Percentiles rank a stretch among this genome's conserved stretches.
These are phyloP conservation scores for Pteromalus puparum DNA, from an alignment of 1,140 invertebrate genomes.

Conservation along the genomic window DNA sequence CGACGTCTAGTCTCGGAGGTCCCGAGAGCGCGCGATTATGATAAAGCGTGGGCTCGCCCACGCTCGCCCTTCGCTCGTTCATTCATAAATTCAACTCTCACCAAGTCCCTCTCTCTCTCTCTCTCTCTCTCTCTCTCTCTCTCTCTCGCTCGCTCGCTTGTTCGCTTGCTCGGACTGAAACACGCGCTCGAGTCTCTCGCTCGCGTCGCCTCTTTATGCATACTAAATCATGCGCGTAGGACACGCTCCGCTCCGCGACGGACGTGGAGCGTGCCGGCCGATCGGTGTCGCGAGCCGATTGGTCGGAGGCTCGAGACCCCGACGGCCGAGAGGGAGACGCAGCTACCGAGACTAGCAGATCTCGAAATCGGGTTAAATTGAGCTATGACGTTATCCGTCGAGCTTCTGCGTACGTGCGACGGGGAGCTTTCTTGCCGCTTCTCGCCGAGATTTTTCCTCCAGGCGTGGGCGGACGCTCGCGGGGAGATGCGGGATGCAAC, in stretches of 20 bases:
- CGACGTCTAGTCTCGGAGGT: slow-evolving; percentile 64
- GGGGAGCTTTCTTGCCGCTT: neutral
- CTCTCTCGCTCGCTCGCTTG: no score
- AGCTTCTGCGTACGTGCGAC: neutral
- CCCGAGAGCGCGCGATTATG: slow-evolving; percentile 63
- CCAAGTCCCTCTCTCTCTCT: slow-evolving; percentile 21
- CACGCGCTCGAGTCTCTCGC: neutral
- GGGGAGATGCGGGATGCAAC: neutral
- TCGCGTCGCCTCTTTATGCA: slow-evolving; percentile 39
- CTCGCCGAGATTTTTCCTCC: no score
- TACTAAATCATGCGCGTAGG: slow-evolving; percentile 46
- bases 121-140: neutral
- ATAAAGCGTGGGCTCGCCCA: slow-evolving; percentile 67
- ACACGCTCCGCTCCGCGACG: slow-evolving; percentile 29
- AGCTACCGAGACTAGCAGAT: neutral
- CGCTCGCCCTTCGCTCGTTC: slow-evolving; percentile 68
- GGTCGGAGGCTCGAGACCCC: slow-evolving; percentile 15
- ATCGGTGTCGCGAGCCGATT: slow-evolving; percentile 27
- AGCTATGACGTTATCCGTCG: slow-evolving; percentile 22
- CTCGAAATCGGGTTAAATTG: slow-evolving; percentile 28
- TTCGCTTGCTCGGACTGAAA: neutral
- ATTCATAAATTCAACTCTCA: slow-evolving; percentile 59
- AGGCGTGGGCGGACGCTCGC: neutral
- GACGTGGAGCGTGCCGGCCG: slow-evolving; percentile 29
- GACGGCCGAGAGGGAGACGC: neutral